A percentile compares a stretch with the other conserved stretches of the same genome.
These are phyloP conservation scores for Gallinago undulata DNA, from an alignment of 2,113 vertebrate genomes.

Conservation along the genomic window DNA sequence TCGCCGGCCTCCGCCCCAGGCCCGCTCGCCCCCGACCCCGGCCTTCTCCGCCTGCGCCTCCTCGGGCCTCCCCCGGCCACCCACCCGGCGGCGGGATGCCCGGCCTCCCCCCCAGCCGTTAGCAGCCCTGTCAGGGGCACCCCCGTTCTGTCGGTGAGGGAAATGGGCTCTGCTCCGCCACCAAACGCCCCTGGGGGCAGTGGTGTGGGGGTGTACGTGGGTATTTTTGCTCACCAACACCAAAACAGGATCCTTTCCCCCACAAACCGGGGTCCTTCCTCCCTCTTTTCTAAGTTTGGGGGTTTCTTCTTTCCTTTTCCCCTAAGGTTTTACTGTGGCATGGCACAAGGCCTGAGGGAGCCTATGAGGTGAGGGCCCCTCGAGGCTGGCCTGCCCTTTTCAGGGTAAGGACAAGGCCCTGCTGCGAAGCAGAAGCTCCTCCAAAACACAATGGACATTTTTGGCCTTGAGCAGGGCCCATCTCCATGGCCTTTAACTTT, in stretches of 20 bases:
- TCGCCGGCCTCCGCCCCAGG: not conserved
- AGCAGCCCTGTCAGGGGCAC: not conserved
- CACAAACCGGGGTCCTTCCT: too few relatives aligned
- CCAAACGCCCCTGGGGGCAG: not conserved
- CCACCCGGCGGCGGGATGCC: not conserved
- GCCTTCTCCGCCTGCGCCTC: not conserved
- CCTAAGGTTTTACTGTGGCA: not conserved
- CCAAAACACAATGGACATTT: fast-evolving
- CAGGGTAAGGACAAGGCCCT: too few relatives aligned
- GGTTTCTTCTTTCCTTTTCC: not conserved
- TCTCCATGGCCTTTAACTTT: not conserved
- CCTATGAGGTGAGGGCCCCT: not conserved
- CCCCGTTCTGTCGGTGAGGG: not conserved
- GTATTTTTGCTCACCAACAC: not conserved
- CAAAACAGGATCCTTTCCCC: not conserved
- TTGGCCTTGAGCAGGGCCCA: not conserved
- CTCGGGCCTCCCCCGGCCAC: not conserved
- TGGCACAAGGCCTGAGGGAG: not conserved
- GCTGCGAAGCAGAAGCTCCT: not conserved
- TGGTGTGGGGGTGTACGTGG: fast-evolving
- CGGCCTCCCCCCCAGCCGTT: too few relatives aligned
- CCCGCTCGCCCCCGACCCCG: not conserved
- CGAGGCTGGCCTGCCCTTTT: not conserved
- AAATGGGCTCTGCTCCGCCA: not conserved
- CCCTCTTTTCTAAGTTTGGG: not conserved